phyloP scores from a whole-genome alignment of 2,888 invertebrate genomes.

The Coremacera marginata region DNA sequence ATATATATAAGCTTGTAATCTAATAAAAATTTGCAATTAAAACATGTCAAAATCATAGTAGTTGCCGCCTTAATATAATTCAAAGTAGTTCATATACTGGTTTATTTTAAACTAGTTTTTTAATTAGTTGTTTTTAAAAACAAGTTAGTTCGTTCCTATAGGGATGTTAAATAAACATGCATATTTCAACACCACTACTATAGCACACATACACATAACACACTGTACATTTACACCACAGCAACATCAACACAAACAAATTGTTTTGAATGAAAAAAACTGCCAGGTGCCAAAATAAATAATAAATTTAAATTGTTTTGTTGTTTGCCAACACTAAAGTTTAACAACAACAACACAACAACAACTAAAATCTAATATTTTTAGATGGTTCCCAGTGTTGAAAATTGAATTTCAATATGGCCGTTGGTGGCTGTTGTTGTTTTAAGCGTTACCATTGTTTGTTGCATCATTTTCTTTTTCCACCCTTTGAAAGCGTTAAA shows the following conservation, averaged over 20 bases:
- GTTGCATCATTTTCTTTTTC: background rate
- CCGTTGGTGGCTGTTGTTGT: background rate
- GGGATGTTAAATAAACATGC: constrained; percentile 12
- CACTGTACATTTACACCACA: background rate
- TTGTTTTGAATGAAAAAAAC: background rate
- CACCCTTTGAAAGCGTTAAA: constrained; percentile 10
- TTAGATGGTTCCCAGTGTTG: background rate
- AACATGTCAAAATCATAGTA: too few relatives aligned
- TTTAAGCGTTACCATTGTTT: background rate
- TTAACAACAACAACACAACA: background rate
- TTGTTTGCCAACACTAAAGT: constrained; percentile 3
- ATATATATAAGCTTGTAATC: too few relatives aligned
- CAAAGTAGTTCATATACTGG: too few relatives aligned
- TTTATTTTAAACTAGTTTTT: too few relatives aligned
- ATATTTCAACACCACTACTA: constrained; percentile 3
- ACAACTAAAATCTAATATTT: background rate
- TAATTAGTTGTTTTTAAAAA: too few relatives aligned
- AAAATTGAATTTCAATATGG: background rate
- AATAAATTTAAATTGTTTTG: constrained; percentile 30
- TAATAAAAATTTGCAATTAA: too few relatives aligned
- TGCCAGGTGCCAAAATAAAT: constrained; percentile 31
- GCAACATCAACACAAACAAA: background rate
- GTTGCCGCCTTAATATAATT: too few relatives aligned
- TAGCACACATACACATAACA: background rate
- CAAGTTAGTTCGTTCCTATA: too few relatives aligned